Evolutionary conservation across 2,113 vertebrate genomes (phyloP).

Genomic region (Rallus limicola): DNA sequence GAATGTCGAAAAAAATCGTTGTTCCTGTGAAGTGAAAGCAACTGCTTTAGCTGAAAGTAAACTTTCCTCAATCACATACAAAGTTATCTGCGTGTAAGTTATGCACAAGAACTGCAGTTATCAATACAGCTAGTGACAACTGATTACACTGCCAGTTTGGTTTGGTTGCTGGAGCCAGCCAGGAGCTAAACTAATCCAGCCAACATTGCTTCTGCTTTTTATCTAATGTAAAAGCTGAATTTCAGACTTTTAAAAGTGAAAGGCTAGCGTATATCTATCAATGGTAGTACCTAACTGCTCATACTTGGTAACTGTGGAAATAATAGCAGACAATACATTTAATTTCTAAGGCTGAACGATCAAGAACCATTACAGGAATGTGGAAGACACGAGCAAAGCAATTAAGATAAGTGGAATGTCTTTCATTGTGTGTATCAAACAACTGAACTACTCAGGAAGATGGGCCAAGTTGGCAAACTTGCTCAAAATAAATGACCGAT

Average conservation of each 20-base stretch:
- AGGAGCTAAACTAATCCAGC: not conserved
- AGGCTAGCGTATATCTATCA: not conserved
- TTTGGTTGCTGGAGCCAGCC: not conserved
- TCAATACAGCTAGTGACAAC: not conserved
- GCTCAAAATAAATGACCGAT: not conserved
- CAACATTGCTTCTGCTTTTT: not conserved
- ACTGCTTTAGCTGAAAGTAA: not conserved
- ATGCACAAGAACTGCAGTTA: not conserved
- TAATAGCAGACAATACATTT: not conserved
- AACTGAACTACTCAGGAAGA: slow-evolving; percentile 19
- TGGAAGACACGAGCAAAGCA: slow-evolving; percentile 15
- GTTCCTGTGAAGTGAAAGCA: not conserved
- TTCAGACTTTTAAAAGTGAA: not conserved
- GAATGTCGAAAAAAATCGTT: not conserved
- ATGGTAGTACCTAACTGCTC: not conserved
- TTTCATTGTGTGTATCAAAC: slow-evolving; percentile 42
- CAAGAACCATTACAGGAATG: slow-evolving; percentile 41
- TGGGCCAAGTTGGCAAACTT: slow-evolving; percentile 11
- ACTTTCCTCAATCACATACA: not conserved
- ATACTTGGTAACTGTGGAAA: not conserved
- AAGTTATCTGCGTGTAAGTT: not conserved
- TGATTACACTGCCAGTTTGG: not conserved
- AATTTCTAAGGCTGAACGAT: slow-evolving; percentile 6
- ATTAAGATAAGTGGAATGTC: slow-evolving; percentile 57
- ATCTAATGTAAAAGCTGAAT: slow-evolving; percentile 2